Evolutionary conservation across 2,888 invertebrate genomes (phyloP), one percentile per base, ranked within the genome.

Genomic region (Himalopsyche tibetana): DNA sequence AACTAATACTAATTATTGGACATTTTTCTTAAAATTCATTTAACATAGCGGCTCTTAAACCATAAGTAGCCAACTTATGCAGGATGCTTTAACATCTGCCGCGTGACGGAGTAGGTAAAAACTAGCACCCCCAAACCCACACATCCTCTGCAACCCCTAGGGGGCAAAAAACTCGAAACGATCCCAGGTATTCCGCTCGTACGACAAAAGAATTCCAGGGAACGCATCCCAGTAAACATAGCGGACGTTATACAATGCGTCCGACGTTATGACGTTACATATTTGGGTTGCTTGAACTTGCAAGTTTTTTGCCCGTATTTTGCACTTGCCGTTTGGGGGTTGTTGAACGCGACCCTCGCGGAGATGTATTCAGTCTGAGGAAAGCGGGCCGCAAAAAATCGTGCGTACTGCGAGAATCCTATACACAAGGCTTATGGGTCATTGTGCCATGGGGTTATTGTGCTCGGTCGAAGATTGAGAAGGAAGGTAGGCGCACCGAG

Each of bases 361-460:
- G 40, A 55, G 83, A 45, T 69, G 82, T 19, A 63, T 63, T 63
- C 63, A 63, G 63, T 28, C n/a, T 36, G 40, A 86, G 63, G 84
- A 84, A 84, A 84, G 42, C 40, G 36, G 55, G 74, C 80, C 80
- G 55, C 86, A 83, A 86, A 85, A 85, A 84, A 86, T 80, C 38
- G 80, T 85, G 63, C 79, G 63, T 63, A 63, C 11, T 19, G 84
- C 45, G 69, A 82, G 40, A 55, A 84, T 63, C 63, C 63, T 80
- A 84, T 82, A 55, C 81, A 74, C 82, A 56, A 28, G 82, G 80
- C 87, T 84, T 85, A 80, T 88, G 86, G 88, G 88, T 86, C 88
- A 88, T 85, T 88, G 88, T 88, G 88, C 88, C 85, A 88, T 69
- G 83, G 84, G 88, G 88, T 88, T 86, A 88, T 88, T 88, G 87